Conservation (phyloP, 2,797 vertebrate genomes). For the Neomorphus geoffroyi region DNA sequence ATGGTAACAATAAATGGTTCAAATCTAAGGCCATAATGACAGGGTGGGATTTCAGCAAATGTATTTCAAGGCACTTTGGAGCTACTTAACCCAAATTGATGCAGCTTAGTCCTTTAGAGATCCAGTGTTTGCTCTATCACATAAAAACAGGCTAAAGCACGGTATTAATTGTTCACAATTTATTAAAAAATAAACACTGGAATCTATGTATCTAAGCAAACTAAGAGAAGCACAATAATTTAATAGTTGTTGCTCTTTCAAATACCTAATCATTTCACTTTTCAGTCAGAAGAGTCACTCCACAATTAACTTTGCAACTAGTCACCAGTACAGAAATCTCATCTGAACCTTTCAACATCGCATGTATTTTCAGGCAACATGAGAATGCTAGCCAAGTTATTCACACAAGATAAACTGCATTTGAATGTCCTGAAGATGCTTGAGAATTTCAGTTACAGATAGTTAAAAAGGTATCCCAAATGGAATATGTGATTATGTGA, state of each 20-base stretch:
- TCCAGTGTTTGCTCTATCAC: background rate
- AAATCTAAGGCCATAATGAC: constrained; percentile 17
- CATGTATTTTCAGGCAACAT: background rate
- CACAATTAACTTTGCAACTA: background rate
- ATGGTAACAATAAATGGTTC: background rate
- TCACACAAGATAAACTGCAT: background rate
- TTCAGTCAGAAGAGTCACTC: background rate
- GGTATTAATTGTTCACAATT: background rate
- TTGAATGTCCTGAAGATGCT: background rate
- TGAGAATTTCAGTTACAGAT: background rate
- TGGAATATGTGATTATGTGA: background rate
- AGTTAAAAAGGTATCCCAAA: background rate
- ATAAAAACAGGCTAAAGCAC: background rate
- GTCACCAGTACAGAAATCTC: background rate
- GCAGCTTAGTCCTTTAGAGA: background rate
- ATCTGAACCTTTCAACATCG: background rate
- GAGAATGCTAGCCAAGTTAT: background rate
- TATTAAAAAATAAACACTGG: background rate
- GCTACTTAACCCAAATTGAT: constrained; percentile 7
- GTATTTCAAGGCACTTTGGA: background rate
- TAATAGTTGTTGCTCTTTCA: constrained; percentile 1
- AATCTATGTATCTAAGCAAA: background rate
- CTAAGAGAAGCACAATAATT: background rate
- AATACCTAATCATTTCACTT: background rate
- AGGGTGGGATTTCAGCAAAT: background rate